These are phyloP conservation scores for Manacus vitellinus DNA, from an alignment of 2,113 vertebrate species.

Conservation along the genomic window DNA sequence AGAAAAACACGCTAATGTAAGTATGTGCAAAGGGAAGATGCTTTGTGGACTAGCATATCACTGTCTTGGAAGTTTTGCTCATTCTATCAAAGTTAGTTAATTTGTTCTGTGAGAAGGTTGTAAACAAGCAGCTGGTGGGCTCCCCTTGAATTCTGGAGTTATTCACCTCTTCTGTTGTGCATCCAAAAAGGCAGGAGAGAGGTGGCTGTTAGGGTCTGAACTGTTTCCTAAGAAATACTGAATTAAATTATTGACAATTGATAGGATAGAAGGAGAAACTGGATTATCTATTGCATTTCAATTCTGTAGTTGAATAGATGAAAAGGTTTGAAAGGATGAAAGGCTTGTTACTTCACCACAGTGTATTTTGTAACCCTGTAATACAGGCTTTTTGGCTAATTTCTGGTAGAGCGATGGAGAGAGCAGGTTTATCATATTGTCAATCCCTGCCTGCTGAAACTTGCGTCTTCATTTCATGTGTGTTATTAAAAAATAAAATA, in stretches of 20 bases:
- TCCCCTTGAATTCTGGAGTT: not conserved
- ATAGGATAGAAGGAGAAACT: not conserved
- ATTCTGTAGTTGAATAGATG: not conserved
- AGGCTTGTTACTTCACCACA: not conserved
- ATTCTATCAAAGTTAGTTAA: not conserved
- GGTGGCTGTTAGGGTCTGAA: not conserved
- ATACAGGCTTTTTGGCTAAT: not conserved
- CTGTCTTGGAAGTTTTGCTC: not conserved
- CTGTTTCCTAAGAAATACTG: not conserved
- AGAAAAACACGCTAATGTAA: not conserved
- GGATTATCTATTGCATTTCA: not conserved
- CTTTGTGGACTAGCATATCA: not conserved
- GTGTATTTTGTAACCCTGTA: not conserved
- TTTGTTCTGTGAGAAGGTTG: not conserved
- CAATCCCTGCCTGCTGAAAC: not conserved
- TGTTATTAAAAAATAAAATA: not conserved
- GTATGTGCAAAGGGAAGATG: not conserved
- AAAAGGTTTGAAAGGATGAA: not conserved
- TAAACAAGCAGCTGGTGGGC: not conserved
- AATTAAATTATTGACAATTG: not conserved
- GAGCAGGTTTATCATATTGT: not conserved
- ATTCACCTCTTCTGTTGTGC: not conserved
- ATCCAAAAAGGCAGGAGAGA: not conserved
- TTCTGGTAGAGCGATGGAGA: not conserved
- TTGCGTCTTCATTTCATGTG: not conserved